Evolutionary conservation across 2,797 vertebrate genomes (phyloP).

Genomic region (Lacerta agilis): DNA sequence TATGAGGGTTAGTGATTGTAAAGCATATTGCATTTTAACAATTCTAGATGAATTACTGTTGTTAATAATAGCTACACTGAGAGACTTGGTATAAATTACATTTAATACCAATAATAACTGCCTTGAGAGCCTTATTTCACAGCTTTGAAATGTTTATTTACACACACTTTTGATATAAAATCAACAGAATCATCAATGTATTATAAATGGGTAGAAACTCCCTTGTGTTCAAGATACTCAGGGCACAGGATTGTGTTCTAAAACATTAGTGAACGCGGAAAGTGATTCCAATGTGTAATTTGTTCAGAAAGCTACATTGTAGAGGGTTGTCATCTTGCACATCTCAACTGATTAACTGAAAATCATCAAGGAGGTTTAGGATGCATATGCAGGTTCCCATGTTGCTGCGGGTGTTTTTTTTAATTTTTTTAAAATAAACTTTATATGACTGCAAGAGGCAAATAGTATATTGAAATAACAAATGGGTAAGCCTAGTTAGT

Average conservation of each 20-base stretch:
- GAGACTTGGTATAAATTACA: constrained; percentile 2
- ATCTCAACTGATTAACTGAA: constrained; percentile 9
- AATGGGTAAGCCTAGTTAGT: neutral
- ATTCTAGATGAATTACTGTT: constrained; percentile 10
- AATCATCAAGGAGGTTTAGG: neutral
- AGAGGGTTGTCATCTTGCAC: constrained; percentile 15
- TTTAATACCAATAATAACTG: constrained; percentile 11
- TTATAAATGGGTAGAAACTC: constrained; percentile 39
- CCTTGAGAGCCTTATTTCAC: constrained; percentile 2
- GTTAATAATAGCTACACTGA: constrained; percentile 10
- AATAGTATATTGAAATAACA: constrained; percentile 11
- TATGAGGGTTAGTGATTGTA: neutral
- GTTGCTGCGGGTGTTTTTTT: neutral
- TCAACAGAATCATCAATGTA: constrained; percentile 1
- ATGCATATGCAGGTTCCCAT: neutral
- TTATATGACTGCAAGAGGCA: neutral
- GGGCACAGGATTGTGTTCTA: constrained; percentile 22
- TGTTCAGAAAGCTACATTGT: constrained; percentile 23
- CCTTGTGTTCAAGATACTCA: constrained; percentile 34
- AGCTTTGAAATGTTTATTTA: constrained; percentile 12
- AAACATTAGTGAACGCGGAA: constrained; percentile 44
- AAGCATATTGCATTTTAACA: neutral
- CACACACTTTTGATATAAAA: neutral
- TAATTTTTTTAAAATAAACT: neutral
- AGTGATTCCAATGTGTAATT: constrained; percentile 10